Evolutionary conservation across 2,113 vertebrate genomes (phyloP), one percentile per base, ranked within the genome.

Genomic region (Laticauda colubrina): DNA sequence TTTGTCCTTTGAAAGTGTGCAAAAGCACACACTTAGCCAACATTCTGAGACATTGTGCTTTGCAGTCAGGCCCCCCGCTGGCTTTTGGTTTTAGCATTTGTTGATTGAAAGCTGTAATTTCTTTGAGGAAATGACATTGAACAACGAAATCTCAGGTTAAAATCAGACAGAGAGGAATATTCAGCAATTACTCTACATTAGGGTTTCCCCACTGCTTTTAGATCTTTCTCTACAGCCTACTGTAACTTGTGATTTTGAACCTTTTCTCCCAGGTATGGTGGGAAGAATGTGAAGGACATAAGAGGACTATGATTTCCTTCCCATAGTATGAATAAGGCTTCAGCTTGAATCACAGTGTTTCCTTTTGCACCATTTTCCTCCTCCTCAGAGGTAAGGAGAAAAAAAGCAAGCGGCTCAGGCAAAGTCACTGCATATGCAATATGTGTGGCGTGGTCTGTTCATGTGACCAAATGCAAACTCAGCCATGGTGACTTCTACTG

Each of bases 331-430:
- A 69, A 88, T 21, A 39, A 26, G 85, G 56, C 6, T 94, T 57
- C 45, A 29, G 89, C 93, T 89, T 88, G 48, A 92, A 90, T 86
- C 45, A 91, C 93, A 39, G 1, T 39, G 34, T 81, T 81, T 81
- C 75, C 18, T 43, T 39, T 81, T 39, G 75, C 75, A 81, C 34
- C 2, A 43, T 39, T 81, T 81, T 43, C 34, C 34, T 81, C 69
- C 69, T 81, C 34, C 34, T 81, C 34, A 21, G 34, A 43, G 18
- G 3, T 43, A 81, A 43, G 18, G 34, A 43, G 75, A 21, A 43
- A 21, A 39, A 26, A 61, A 26, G 4, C 6, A 81, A 14, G 24
- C 10, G 1, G 45, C 43, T 51, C 45, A 53, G 20, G 34, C 45
- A 26, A 45, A 53, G 23, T 43, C 57, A 87, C 11, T 55, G 26